phyloP scores from a whole-genome alignment of 1,140 invertebrate species.

The Hycleus phaleratus region DNA sequence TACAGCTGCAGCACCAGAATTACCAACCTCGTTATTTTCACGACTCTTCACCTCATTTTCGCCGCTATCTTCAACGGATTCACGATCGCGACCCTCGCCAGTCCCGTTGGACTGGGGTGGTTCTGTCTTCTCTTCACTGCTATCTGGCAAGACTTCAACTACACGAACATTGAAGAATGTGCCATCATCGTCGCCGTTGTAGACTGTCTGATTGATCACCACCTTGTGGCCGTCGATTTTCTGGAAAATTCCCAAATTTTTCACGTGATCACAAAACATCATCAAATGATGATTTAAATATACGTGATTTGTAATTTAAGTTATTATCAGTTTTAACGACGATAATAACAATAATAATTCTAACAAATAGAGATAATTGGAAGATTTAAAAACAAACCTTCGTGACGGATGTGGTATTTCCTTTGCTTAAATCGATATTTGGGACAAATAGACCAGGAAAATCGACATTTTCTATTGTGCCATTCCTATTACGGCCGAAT shows the following conservation, averaged over 20 bases:
- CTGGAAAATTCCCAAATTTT: slow-evolving; percentile 30
- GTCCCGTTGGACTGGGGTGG: not conserved
- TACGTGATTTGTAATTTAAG: too few relatives aligned
- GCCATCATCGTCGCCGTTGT: slow-evolving; percentile 39
- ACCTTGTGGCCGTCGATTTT: slow-evolving; percentile 50
- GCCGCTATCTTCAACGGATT: slow-evolving; percentile 28
- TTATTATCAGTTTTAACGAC: too few relatives aligned
- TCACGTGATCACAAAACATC: too few relatives aligned
- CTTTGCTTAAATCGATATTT: slow-evolving; percentile 43
- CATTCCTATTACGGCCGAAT: slow-evolving; percentile 25
- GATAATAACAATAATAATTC: not conserved
- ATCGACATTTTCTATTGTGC: slow-evolving; percentile 29
- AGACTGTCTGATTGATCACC: slow-evolving; percentile 51
- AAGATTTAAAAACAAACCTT: slow-evolving; percentile 40
- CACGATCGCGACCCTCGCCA: slow-evolving; percentile 13
- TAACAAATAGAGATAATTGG: not conserved
- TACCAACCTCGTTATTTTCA: slow-evolving; percentile 35
- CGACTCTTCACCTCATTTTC: slow-evolving; percentile 33
- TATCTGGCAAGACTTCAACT: slow-evolving; percentile 46
- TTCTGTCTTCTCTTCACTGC: slow-evolving; percentile 32
- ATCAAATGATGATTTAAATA: too few relatives aligned
- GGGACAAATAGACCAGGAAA: slow-evolving; percentile 25
- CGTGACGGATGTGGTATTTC: slow-evolving; percentile 47
- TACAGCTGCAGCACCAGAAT: slow-evolving; percentile 6
- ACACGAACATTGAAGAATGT: slow-evolving; percentile 45